Evolutionary conservation across 2,797 vertebrate genomes (phyloP), one percentile per base, ranked within the genome.

Genomic region (Salarias fasciatus): DNA sequence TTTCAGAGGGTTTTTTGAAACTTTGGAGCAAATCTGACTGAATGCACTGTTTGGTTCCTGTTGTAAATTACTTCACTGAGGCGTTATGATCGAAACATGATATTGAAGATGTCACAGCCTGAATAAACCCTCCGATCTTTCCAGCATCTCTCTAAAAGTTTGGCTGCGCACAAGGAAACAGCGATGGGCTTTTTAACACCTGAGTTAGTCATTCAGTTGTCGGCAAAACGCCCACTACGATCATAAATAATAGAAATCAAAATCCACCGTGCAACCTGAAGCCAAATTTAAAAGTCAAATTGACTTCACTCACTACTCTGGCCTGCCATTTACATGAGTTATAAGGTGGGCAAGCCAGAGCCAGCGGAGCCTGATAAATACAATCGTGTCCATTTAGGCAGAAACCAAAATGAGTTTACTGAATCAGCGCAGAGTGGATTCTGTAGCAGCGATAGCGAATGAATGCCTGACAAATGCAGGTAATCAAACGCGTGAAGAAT

Each of bases 361-460:
- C 12, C 9, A 65, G 38, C 45, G 8, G 31, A 29, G 43, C 49
- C 35, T 45, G 41, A 28, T 38, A 12, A 54, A 51, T 9, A n/a
- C 38, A n/a, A n/a, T 29, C 8, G 40, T 7, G 5, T 48, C 24
- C 51, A 49, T 12, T 15, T 8, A 7, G 3, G 43, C 46, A 46
- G 51, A 33, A 65, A 49, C 11, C 45, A 60, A 35, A 54, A 28
- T 53, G 51, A 48, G 28, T 54, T 58, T 47, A 42, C 36, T 63
- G 42, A 51, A 2, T 50, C 31, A 33, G 8, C 31, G 11, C 28
- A 46, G 44, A 36, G 44, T 65, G 40, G 48, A 49, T 48, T 40
- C 10, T 13, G 44, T 7, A 44, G 15, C 33, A 15, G 8, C 11
- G 30, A 10, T 31, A 43, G 37, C 48, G 56, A 53, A 59, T 24